Conservation (phyloP, 92 coral and sea anemone genomes). For the Zoanthus gigantus region DNA sequence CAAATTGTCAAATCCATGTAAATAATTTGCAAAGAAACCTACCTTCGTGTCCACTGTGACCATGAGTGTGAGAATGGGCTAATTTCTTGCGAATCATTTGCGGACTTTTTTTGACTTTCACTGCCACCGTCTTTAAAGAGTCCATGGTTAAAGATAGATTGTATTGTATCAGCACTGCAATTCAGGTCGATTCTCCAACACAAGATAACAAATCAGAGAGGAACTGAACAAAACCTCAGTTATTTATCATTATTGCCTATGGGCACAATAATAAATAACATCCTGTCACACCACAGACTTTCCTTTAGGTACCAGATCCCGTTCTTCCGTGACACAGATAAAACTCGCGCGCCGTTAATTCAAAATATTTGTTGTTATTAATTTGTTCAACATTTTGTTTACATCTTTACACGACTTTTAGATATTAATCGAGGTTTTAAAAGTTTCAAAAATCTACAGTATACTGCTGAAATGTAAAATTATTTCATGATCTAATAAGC, state of each 20-base stretch:
- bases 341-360: too few species aligned
- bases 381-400: too few species aligned
- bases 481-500: too few species aligned
- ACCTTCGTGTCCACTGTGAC: conserved; percentile 75
- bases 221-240: not conserved
- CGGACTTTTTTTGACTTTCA: conserved; percentile 91
- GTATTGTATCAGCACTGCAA: not conserved
- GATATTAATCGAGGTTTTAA: too few species aligned
- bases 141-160: conserved; percentile 58
- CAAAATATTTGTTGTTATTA: too few species aligned
- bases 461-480: too few species aligned
- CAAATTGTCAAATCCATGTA: not conserved
- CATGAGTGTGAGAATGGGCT: not conserved
- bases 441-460: too few species aligned
- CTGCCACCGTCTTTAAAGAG: conserved; percentile 87
- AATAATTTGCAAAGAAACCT: not conserved
- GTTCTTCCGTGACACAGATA: not conserved
- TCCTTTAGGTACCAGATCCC: conserved; percentile 41
- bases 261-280: not conserved
- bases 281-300: not conserved
- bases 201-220: not conserved
- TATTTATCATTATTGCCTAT: not conserved
- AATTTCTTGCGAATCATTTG: conserved; percentile 91
- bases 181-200: not conserved
- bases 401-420: too few species aligned